Conservation (phyloP, 2,113 vertebrate species). For the Drymodes brunneopygia region DNA sequence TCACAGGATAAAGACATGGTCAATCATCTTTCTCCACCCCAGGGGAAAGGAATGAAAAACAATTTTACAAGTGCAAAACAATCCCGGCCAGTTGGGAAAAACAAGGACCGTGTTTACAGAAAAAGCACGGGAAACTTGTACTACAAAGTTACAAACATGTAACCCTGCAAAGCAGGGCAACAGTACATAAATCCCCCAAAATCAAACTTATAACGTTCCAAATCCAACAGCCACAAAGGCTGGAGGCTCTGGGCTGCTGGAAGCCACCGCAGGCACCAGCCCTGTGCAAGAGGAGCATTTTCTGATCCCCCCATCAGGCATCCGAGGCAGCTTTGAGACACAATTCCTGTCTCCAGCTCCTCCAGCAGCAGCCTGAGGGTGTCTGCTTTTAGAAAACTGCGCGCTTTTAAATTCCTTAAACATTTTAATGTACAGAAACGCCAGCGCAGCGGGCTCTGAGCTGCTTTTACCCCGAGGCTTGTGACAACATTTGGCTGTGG, state of each 20-base stretch:
- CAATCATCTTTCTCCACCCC: too few species aligned
- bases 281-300: accelerated
- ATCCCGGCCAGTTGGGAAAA: too few species aligned
- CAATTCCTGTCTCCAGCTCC: not conserved
- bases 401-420: not conserved
- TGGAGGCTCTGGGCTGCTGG: not conserved
- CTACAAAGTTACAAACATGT: too few species aligned
- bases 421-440: not conserved
- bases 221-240: not conserved
- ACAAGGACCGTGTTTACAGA: too few species aligned
- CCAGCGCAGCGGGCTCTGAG: accelerated
- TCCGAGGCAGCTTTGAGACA: not conserved
- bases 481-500: not conserved
- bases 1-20: too few species aligned
- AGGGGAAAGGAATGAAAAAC: too few species aligned
- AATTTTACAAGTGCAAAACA: too few species aligned
- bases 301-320: not conserved
- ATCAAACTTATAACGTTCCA: not conserved
- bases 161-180: too few species aligned
- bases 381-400: not conserved
- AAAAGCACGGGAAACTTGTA: too few species aligned
- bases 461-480: not conserved
- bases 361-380: not conserved
- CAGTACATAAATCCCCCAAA: not conserved
- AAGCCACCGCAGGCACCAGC: not conserved